Evolutionary conservation across 2,113 vertebrate species (phyloP).

Genomic region (Hiodon tergisus): DNA sequence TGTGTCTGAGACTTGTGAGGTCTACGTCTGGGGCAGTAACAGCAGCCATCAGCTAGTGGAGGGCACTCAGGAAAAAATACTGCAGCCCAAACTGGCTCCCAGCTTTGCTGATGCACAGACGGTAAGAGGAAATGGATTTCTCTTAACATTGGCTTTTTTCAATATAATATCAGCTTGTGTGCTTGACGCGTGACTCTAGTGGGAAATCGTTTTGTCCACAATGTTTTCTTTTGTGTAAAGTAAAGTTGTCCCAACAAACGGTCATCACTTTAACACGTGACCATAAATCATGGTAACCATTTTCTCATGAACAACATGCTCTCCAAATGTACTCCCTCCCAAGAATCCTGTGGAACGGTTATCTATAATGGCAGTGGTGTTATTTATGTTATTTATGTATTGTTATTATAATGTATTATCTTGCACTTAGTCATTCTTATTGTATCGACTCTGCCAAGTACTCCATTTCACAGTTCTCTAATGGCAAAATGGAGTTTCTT

Average conservation of each 20-base stretch:
- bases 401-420: too few species aligned
- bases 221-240: background rate
- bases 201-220: background rate
- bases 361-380: too few species aligned
- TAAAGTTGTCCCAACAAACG: background rate
- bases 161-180: background rate
- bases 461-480: background rate
- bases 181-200: background rate
- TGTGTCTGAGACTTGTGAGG: slow-evolving; percentile 92
- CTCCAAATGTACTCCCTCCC: too few species aligned
- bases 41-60: slow-evolving; percentile 80
- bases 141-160: background rate
- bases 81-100: slow-evolving; percentile 74
- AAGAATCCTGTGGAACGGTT: too few species aligned
- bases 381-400: too few species aligned
- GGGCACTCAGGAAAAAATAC: slow-evolving; percentile 78
- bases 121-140: slow-evolving; percentile 46
- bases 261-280: background rate
- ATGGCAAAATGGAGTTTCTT: background rate
- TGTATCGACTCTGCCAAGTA: too few species aligned
- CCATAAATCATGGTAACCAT: background rate
- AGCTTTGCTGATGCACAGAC: slow-evolving; percentile 81
- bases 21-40: slow-evolving; percentile 82
- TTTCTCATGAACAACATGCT: background rate
- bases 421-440: too few species aligned